Conservation (phyloP, 2,888 invertebrate genomes). For the Invenusta paracnida region DNA sequence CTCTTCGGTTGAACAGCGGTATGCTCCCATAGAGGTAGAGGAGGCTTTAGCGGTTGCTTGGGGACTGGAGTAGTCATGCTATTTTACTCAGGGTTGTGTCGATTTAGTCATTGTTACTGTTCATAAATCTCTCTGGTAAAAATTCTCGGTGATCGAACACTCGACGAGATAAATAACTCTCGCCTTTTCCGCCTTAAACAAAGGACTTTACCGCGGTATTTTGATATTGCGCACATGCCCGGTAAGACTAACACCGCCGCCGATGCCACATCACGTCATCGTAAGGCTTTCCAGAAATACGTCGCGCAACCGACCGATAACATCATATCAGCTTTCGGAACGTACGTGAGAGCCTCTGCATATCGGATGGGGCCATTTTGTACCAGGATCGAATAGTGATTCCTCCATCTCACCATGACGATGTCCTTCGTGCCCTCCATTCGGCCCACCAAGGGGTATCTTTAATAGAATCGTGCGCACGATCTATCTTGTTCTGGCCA, state of each 20-base stretch:
- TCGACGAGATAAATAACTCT: neutral
- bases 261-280: neutral
- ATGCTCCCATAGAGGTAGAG: neutral
- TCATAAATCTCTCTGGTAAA: neutral
- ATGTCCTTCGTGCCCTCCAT: no score
- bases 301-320: no score
- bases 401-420: no score
- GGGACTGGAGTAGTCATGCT: neutral
- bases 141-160: neutral
- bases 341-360: no score
- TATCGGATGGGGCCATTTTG: no score
- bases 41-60: neutral
- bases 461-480: no score
- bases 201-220: neutral
- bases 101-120: neutral
- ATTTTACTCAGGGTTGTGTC: neutral
- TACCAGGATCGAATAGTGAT: no score
- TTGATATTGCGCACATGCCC: neutral
- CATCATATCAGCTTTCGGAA: no score
- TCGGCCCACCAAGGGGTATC: no score
- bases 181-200: neutral
- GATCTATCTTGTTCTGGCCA: no score
- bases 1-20: neutral
- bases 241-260: neutral
- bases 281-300: no score